Evolutionary conservation across 2,888 invertebrate species (phyloP).

Genomic region (Coenonympha arcania): DNA sequence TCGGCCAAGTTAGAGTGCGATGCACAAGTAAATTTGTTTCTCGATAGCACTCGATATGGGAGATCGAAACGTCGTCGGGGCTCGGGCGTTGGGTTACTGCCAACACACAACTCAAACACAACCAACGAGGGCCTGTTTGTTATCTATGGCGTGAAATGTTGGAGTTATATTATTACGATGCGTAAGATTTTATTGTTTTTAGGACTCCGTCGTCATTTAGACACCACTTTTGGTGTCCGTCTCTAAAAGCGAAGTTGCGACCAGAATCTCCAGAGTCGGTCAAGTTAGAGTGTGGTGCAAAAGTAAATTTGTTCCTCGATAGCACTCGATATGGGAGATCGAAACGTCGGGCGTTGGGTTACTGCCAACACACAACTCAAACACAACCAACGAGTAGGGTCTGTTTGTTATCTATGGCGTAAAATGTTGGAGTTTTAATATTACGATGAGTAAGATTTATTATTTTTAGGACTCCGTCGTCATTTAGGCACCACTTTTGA

Average conservation of each 20-base stretch:
- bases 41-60: neutral
- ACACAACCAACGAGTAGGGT: neutral
- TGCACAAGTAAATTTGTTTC: conserved; percentile 9
- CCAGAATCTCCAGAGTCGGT: conserved; percentile 4
- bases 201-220: too few relatives aligned
- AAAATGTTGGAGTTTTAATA: neutral
- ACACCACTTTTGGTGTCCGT: too few relatives aligned
- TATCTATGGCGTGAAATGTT: neutral
- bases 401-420: neutral
- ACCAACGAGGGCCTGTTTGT: neutral
- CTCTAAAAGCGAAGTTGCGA: conserved; percentile 5
- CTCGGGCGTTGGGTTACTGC: too few relatives aligned
- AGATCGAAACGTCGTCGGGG: neutral
- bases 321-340: neutral
- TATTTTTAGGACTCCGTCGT: neutral
- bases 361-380: too few relatives aligned
- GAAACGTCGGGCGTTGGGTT: neutral
- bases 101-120: conserved; percentile 9
- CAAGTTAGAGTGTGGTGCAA: conserved; percentile 5
- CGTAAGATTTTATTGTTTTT: neutral
- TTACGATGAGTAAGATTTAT: neutral
- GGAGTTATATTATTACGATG: neutral
- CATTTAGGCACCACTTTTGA: too few relatives aligned
- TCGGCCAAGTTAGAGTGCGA: conserved; percentile 6
- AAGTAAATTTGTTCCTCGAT: conserved; percentile 11